Conservation (phyloP, 1,140 invertebrate genomes). For the Bombus consobrinus region DNA sequence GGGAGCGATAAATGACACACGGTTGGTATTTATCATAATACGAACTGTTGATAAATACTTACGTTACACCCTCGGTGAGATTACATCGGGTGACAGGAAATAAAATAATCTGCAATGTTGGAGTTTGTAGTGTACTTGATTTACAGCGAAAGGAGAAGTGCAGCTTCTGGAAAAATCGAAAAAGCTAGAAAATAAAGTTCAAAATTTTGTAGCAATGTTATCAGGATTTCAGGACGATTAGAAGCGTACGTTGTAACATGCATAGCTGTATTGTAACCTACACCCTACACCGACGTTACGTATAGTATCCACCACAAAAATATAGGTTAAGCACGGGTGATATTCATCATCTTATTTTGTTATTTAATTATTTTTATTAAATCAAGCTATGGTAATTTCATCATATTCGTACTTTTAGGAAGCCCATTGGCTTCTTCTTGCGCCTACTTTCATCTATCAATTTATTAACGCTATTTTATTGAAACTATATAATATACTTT, state of each 20-base stretch:
- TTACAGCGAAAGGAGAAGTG: too few species aligned
- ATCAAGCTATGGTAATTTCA: neutral
- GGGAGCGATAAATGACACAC: too few species aligned
- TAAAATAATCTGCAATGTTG: neutral
- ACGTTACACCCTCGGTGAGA: too few species aligned
- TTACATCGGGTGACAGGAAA: neutral
- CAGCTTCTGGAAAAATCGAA: neutral
- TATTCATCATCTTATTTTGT: neutral
- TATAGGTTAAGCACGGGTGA: too few species aligned
- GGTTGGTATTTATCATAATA: too few species aligned
- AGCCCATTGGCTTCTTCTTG: too few species aligned
- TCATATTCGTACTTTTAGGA: too few species aligned
- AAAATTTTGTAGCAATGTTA: conserved; percentile 3
- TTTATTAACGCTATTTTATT: too few species aligned
- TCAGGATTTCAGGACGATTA: conserved; percentile 3
- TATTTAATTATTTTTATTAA: neutral
- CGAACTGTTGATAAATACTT: too few species aligned
- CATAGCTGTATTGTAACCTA: neutral
- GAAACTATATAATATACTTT: too few species aligned
- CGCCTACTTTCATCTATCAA: too few species aligned
- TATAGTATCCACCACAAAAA: neutral
- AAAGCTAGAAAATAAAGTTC: neutral
- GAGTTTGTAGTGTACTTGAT: neutral
- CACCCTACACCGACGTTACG: too few species aligned
- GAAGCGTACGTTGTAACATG: neutral